A percentile compares a stretch with the other conserved stretches of the same genome.
Evolutionary conservation across 2,888 invertebrate genomes (phyloP).

Genomic region (Agelastica alni): DNA sequence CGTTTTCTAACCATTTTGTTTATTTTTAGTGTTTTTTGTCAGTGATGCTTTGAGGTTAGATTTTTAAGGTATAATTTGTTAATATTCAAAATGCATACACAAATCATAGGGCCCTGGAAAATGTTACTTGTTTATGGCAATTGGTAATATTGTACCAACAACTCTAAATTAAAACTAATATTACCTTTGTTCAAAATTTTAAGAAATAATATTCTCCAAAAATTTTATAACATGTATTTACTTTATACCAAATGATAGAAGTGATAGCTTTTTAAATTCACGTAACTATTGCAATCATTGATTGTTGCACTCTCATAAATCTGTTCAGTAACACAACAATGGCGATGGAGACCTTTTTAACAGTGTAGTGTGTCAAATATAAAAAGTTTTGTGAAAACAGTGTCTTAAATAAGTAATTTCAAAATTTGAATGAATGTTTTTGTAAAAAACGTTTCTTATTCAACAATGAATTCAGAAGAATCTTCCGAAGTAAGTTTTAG

Average conservation of each 20-base stretch:
- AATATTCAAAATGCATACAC: no score
- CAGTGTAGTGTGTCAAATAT: slow-evolving; percentile 11
- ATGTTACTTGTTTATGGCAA: no score
- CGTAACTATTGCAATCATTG: slow-evolving; percentile 2
- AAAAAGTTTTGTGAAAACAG: slow-evolving; percentile 11
- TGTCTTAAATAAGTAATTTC: slow-evolving; percentile 7
- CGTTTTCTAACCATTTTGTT: slow-evolving; percentile 48
- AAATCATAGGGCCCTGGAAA: no score
- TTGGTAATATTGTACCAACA: no score
- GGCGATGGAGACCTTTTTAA: slow-evolving; percentile 19
- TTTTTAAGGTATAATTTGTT: no score
- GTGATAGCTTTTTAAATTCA: no score
- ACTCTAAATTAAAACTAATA: no score
- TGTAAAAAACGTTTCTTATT: neutral
- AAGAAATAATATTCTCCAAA: no score
- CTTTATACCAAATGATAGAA: no score
- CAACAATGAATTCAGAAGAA: slow-evolving; percentile 7
- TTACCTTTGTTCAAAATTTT: no score
- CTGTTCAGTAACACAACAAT: slow-evolving; percentile 1
- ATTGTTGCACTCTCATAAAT: slow-evolving; percentile 2
- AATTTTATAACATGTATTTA: no score
- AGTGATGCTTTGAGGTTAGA: slow-evolving; percentile 12
- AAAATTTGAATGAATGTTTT: slow-evolving; percentile 7
- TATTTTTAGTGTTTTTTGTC: slow-evolving; percentile 13
- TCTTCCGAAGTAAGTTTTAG: slow-evolving; percentile 7